Percentiles rank a stretch among this genome's conserved stretches.
These are phyloP conservation scores for Propithecus perrieri DNA, from an alignment of 2,797 vertebrate genomes.

Conservation along the genomic window DNA sequence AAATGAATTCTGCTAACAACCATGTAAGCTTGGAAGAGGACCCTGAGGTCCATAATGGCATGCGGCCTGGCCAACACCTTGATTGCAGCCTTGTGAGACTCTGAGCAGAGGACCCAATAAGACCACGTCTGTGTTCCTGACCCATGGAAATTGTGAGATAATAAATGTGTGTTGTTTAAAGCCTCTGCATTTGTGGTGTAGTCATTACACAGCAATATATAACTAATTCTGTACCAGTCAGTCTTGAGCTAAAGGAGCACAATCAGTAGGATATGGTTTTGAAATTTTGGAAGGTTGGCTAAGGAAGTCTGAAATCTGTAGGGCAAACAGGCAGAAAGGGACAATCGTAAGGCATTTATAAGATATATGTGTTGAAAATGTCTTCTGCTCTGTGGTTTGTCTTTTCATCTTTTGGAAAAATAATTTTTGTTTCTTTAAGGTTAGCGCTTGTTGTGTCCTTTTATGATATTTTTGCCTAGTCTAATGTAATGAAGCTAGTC, in stretches of 20 bases:
- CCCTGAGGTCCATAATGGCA: not conserved
- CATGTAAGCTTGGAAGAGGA: not conserved
- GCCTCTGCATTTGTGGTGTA: not conserved
- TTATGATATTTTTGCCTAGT: not conserved
- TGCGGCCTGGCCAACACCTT: not conserved
- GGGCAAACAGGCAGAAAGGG: not conserved
- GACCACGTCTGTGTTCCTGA: not conserved
- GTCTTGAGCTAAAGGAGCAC: not conserved
- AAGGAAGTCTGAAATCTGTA: not conserved
- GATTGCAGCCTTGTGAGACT: not conserved
- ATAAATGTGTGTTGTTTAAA: not conserved
- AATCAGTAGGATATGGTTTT: not conserved
- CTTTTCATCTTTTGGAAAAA: not conserved
- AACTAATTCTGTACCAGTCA: not conserved
- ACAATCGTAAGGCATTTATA: not conserved
- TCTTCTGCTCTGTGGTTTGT: not conserved
- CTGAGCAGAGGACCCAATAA: not conserved
- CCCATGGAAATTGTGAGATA: not conserved
- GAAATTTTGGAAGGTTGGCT: not conserved
- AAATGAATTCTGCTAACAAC: not conserved
- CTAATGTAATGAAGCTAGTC: not conserved
- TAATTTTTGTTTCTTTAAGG: not conserved
- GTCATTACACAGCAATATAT: not conserved
- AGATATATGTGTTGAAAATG: not conserved
- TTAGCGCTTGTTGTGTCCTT: not conserved